A percentile compares a stretch with the other conserved stretches of the same genome.
These are phyloP conservation scores for Neosilurus hyrtlii DNA, from an alignment of 2,797 vertebrate genomes.

Conservation along the genomic window DNA sequence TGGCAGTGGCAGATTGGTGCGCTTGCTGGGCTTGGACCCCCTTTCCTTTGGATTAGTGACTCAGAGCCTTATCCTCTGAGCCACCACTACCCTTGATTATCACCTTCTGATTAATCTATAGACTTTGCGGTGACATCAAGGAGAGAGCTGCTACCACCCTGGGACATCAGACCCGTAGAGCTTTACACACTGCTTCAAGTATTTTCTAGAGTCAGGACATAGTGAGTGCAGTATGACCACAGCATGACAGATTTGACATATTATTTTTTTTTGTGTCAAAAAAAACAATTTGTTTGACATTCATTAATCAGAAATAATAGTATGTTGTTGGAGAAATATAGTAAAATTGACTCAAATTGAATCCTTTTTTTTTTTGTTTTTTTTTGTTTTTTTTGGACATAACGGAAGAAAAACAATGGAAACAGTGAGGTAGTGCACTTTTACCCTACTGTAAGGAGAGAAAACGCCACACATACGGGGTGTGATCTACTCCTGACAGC, in stretches of 20 bases:
- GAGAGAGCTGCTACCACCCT: too few relatives aligned
- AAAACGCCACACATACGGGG: not conserved
- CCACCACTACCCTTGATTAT: too few relatives aligned
- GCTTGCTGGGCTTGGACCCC: too few relatives aligned
- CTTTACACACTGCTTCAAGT: too few relatives aligned
- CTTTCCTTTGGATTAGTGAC: too few relatives aligned
- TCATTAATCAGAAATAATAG: not conserved
- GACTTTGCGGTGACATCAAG: too few relatives aligned
- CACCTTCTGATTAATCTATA: too few relatives aligned
- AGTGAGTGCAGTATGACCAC: not conserved
- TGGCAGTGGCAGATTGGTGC: too few relatives aligned
- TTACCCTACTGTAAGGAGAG: conserved; percentile 7
- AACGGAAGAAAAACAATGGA: not conserved
- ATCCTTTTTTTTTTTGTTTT: too few relatives aligned
- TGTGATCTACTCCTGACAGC: conserved; percentile 20
- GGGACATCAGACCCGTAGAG: too few relatives aligned
- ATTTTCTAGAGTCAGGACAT: not conserved
- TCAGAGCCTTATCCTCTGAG: too few relatives aligned
- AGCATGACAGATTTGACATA: not conserved
- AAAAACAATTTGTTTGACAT: not conserved
- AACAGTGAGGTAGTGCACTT: conserved; percentile 12
- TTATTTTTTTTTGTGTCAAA: not conserved
- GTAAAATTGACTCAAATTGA: not conserved
- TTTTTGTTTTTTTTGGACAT: not conserved
- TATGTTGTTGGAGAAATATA: not conserved